Conservation (phyloP, 35 echinoderm and acorn worm genomes). For the Lytechinus pictus region DNA sequence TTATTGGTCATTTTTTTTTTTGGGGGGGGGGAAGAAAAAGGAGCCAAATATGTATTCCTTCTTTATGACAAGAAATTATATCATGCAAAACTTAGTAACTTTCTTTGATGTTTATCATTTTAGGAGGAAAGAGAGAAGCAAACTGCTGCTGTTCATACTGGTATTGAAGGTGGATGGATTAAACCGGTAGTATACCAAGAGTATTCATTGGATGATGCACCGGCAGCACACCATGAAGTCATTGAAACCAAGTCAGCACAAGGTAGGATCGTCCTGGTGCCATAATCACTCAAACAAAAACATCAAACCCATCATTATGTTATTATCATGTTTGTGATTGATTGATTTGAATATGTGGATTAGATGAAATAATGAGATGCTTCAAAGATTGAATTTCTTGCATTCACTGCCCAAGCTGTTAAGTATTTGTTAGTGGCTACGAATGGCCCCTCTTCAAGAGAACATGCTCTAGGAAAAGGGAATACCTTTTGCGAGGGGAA, state of each 20-base stretch:
- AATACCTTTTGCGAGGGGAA: not conserved
- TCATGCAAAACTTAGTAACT: no score
- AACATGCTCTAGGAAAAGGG: not conserved
- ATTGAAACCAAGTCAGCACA: slow-evolving; percentile 74
- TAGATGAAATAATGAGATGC: not conserved
- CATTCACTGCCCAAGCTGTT: not conserved
- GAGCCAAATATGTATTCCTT: no score
- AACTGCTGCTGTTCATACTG: slow-evolving; percentile 64
- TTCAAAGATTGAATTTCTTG: not conserved
- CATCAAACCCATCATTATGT: not conserved
- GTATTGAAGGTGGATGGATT: slow-evolving; percentile 75
- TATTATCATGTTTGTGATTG: not conserved
- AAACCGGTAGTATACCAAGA: slow-evolving; percentile 81
- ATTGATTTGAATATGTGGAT: not conserved
- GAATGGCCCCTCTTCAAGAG: not conserved
- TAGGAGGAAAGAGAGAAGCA: slow-evolving; percentile 36
- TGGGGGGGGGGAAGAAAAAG: no score
- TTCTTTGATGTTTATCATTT: not conserved
- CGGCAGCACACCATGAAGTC: slow-evolving; percentile 80
- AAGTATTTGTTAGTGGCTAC: not conserved
- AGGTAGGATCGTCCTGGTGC: slow-evolving; percentile 78
- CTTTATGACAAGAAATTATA: no score
- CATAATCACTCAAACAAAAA: slow-evolving; percentile 11
- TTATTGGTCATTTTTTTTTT: no score
- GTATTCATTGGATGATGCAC: slow-evolving; percentile 78